A percentile compares a stretch with the other conserved stretches of the same genome.
These are phyloP conservation scores for Mionectes olivaceus DNA, from an alignment of 2,797 vertebrate species.

Conservation along the genomic window DNA sequence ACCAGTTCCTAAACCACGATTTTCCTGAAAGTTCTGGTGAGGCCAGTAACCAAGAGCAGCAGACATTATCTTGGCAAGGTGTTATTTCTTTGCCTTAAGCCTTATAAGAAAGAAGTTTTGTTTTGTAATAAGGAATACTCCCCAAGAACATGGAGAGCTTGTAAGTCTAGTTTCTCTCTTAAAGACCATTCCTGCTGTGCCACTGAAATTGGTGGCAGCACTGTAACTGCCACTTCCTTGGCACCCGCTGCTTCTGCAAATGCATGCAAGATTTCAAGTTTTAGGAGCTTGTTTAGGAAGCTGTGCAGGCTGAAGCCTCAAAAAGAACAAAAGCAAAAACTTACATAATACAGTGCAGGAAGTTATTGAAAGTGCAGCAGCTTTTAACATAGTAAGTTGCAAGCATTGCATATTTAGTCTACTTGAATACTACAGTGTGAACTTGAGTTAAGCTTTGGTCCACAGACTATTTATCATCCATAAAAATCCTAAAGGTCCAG, in stretches of 20 bases:
- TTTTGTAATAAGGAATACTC: not conserved
- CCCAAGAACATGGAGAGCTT: not conserved
- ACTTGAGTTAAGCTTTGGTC: not conserved
- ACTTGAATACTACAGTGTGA: not conserved
- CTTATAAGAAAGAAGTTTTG: not conserved
- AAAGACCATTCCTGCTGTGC: slow-evolving; percentile 22
- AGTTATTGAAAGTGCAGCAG: not conserved
- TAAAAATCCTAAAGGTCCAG: not conserved
- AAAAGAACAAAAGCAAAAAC: not conserved
- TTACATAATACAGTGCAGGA: not conserved
- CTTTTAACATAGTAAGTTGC: not conserved
- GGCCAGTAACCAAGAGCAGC: not conserved
- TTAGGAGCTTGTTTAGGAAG: not conserved
- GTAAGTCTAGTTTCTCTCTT: not conserved
- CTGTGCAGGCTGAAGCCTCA: not conserved
- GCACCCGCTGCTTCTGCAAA: not conserved
- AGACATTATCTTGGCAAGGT: not conserved
- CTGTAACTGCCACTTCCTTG: not conserved
- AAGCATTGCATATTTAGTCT: not conserved
- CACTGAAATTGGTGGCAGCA: slow-evolving; percentile 14
- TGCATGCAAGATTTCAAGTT: not conserved
- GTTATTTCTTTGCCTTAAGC: not conserved
- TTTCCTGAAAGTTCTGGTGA: not conserved
- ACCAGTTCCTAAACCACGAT: not conserved
- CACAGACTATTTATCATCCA: not conserved